Evolutionary conservation across 2,888 invertebrate genomes (phyloP).

Genomic region (Nudaria mundana): DNA sequence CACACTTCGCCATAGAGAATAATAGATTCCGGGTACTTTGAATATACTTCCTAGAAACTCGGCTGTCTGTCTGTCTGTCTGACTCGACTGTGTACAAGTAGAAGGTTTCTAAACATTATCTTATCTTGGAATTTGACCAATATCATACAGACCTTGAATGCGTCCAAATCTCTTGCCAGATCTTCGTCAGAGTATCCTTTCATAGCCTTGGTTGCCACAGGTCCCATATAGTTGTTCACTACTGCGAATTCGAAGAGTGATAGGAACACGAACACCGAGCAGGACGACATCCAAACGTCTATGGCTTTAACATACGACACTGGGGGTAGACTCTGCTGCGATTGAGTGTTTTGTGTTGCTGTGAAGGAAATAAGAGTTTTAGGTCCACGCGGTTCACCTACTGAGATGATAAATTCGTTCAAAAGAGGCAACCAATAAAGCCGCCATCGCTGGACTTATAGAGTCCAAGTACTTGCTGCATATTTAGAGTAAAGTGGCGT

Average conservation of each 20-base stretch:
- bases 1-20: no score
- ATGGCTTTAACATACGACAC: conserved; percentile 96
- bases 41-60: no score
- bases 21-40: no score
- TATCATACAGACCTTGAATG: conserved; percentile 76
- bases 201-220: conserved; percentile 93
- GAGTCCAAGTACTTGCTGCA: no score
- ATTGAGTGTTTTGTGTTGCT: conserved; percentile 96
- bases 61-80: no score
- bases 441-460: no score
- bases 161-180: conserved; percentile 85
- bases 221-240: conserved; percentile 94
- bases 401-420: no score
- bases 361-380: conserved; percentile 5
- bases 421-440: no score
- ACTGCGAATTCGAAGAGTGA: conserved; percentile 95
- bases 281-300: conserved; percentile 96
- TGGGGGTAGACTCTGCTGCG: conserved; percentile 93
- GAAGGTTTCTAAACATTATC: background rate
- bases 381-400: no score
- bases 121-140: no score
- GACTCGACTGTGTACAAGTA: background rate
- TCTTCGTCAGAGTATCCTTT: conserved; percentile 95
- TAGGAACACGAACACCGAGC: conserved; percentile 94
- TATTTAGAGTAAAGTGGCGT: no score